These are phyloP conservation scores for Rhyacichthys aspro DNA, from an alignment of 2,797 vertebrate genomes.

Conservation along the genomic window DNA sequence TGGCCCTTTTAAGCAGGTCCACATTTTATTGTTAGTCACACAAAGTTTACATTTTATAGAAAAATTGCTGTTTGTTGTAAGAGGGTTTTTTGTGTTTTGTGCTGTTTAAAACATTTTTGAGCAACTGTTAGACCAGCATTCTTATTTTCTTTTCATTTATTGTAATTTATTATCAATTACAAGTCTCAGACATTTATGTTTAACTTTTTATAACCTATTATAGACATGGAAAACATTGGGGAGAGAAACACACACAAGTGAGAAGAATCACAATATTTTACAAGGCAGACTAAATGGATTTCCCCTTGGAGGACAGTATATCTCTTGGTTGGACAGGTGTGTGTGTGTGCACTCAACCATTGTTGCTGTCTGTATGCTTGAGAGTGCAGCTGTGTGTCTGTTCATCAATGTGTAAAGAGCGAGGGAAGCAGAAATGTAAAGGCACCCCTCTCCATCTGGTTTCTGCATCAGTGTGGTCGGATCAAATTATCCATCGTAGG, in stretches of 20 bases:
- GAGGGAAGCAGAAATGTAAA: slow-evolving; percentile 42
- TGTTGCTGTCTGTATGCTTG: slow-evolving; percentile 38
- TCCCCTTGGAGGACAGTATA: slow-evolving; percentile 58
- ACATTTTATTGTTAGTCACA: too few species aligned
- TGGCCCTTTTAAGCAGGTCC: too few species aligned
- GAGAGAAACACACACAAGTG: slow-evolving; percentile 52
- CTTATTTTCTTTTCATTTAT: too few species aligned
- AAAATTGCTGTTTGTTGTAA: too few species aligned
- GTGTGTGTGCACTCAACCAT: slow-evolving; percentile 36
- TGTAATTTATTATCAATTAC: background rate
- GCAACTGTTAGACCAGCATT: too few species aligned
- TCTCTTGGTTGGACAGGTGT: slow-evolving; percentile 66
- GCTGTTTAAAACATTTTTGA: too few species aligned
- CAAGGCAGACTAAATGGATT: slow-evolving; percentile 63
- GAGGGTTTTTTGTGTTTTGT: too few species aligned
- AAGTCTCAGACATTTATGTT: slow-evolving; percentile 24
- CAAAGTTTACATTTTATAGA: too few species aligned
- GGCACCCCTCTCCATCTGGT: slow-evolving; percentile 76
- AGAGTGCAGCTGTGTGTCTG: slow-evolving; percentile 27
- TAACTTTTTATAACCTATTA: slow-evolving; percentile 32
- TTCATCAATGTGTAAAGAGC: slow-evolving; percentile 24
- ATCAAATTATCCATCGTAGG: slow-evolving; percentile 73
- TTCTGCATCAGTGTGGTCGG: slow-evolving; percentile 74
- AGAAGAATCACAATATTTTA: slow-evolving; percentile 69
- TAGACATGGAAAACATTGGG: slow-evolving; percentile 38